Percentiles rank a stretch among this genome's conserved stretches.
Conservation (phyloP, 2,113 vertebrate species). For the Tragulus kanchil region DNA sequence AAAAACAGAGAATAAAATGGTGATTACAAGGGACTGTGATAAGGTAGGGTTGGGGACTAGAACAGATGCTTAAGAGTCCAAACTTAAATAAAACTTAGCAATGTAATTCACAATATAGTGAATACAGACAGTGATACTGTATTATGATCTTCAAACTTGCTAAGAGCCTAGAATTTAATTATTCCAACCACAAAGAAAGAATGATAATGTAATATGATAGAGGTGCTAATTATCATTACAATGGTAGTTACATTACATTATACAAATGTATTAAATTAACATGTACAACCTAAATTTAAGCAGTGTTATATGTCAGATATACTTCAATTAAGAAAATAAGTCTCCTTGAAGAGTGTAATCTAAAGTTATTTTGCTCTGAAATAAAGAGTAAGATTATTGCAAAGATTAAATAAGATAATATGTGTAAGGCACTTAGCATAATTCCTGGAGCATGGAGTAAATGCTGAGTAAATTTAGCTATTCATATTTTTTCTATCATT, state of each 20-base stretch:
- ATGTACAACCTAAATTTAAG: neutral
- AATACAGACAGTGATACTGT: neutral
- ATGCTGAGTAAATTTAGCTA: neutral
- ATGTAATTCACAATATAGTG: neutral
- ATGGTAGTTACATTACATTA: neutral
- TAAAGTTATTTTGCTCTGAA: slow-evolving; percentile 21
- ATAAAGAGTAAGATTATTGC: neutral
- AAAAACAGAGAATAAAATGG: neutral
- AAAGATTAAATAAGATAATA: neutral
- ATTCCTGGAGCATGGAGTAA: neutral
- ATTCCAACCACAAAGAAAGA: neutral
- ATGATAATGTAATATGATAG: neutral
- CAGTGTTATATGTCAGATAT: neutral
- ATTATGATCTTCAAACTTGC: neutral
- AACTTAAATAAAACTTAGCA: neutral
- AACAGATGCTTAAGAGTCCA: neutral
- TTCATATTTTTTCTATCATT: neutral
- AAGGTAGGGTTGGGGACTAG: neutral
- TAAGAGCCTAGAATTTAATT: neutral
- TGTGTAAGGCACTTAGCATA: neutral
- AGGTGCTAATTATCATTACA: neutral
- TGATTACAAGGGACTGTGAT: neutral
- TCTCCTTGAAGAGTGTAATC: neutral
- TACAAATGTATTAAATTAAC: neutral
- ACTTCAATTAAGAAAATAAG: neutral